These are phyloP conservation scores for Intellagama lesueurii DNA, from an alignment of 2,797 vertebrate genomes.

Conservation along the genomic window DNA sequence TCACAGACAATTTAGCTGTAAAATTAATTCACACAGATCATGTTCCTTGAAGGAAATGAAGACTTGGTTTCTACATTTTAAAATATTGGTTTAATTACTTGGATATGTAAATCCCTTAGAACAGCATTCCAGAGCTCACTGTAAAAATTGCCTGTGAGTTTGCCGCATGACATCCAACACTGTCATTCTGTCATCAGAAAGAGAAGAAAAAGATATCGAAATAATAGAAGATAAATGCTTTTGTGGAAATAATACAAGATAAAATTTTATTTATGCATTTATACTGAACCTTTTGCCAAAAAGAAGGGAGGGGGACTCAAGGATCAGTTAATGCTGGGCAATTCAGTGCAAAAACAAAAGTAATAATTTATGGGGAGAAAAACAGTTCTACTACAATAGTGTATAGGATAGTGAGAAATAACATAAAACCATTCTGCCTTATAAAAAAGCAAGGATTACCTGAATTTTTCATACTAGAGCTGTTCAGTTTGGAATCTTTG, in stretches of 20 bases:
- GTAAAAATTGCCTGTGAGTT: too few relatives aligned
- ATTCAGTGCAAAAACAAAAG: neutral
- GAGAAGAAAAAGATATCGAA: neutral
- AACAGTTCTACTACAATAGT: neutral
- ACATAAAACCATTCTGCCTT: neutral
- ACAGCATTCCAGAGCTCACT: too few relatives aligned
- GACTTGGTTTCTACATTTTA: too few relatives aligned
- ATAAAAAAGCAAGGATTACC: constrained; percentile 75
- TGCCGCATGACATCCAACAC: too few relatives aligned
- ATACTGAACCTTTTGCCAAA: neutral
- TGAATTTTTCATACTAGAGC: constrained; percentile 87
- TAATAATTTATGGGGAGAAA: neutral
- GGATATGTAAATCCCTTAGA: too few relatives aligned
- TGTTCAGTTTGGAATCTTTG: constrained; percentile 93
- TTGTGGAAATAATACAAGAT: neutral
- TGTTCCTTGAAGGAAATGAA: too few relatives aligned
- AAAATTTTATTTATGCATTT: neutral
- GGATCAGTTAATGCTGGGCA: neutral
- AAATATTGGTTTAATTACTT: too few relatives aligned
- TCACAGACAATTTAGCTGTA: too few relatives aligned
- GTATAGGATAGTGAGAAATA: neutral
- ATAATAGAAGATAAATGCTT: neutral
- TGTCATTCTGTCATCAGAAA: too few relatives aligned
- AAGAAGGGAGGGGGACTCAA: neutral
- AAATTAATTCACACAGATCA: too few relatives aligned